Base-by-base conservation (phyloP, 2,113 vertebrate genomes). In the Macroglossus sobrinus region DNA sequence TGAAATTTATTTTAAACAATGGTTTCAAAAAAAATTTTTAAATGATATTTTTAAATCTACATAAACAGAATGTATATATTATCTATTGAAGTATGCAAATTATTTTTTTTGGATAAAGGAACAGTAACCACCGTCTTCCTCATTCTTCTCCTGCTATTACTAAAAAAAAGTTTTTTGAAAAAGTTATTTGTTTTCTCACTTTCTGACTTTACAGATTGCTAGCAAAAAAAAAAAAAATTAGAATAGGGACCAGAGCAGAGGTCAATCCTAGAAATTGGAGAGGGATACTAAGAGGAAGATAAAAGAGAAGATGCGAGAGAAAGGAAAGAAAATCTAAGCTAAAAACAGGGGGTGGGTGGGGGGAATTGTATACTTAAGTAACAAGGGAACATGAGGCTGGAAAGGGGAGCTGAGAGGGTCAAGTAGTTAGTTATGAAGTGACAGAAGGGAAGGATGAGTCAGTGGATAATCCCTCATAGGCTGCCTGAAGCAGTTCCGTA, bases 1-100 rank as follows among this genome's bases (percentile, higher is more conserved):
- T 89, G 55, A 89, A 71, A 18, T 61, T 81, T 64, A 84, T 64
- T 68, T 84, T 5, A 35, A 88, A 43, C 61, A 86, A 30, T 84
- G 28, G 13, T 38, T 92, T 94, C 35, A 87, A 95, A 94, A 88
- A 82, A 84, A 64, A 28, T 89, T 93, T 95, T 75, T 5, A 95
- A 79, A 91, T 89, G 5, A 63, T 64, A 50, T 87, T 94, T 89
- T 97, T 47, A 4, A 96, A 81, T 72, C 64, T 94, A n/a, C 61
- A 68, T 57, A 91, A 93, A 74, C 5, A 95, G 69, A 64, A 50
- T 80, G 21, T 90, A 66, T 86, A 81, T 84, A 92, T 59, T 94
- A 68, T 92, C 55, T 91, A 35, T 79, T 85, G 71, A 89, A 78
- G 55, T 69, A 91, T 66, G 22, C 4, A 76, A 88, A 91, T 91